Conservation (phyloP, 2,113 vertebrate genomes). For the Mellivora capensis region DNA sequence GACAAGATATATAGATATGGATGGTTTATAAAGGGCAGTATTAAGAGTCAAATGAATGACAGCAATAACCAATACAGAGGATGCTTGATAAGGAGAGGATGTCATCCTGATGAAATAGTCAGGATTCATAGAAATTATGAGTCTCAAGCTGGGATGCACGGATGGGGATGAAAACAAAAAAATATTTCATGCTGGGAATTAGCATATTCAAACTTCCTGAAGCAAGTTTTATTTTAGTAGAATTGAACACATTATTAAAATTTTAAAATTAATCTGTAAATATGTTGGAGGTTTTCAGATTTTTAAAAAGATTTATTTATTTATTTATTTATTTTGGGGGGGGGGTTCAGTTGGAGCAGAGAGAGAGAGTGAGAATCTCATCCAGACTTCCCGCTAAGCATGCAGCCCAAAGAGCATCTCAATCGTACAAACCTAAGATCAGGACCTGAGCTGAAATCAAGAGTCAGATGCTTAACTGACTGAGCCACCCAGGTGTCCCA, state of each 20-base stretch:
- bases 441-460: neutral
- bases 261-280: neutral
- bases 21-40: neutral
- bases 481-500: neutral
- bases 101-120: neutral
- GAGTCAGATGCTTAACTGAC: neutral
- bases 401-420: neutral
- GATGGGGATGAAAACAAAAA: neutral
- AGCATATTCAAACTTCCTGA: neutral
- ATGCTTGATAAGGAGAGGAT: neutral
- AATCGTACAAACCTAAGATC: neutral
- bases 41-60: neutral
- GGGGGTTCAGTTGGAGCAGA: neutral
- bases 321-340: neutral
- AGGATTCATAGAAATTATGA: neutral
- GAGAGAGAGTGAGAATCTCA: neutral
- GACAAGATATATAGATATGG: neutral
- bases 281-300: neutral
- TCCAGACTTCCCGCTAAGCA: neutral
- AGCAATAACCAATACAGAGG: neutral
- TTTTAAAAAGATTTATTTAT: neutral
- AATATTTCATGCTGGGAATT: neutral
- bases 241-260: neutral
- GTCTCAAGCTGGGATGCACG: neutral
- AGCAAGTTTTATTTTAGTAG: neutral